phyloP scores from a whole-genome alignment of 2,113 vertebrate species.

The Vimba vimba region DNA sequence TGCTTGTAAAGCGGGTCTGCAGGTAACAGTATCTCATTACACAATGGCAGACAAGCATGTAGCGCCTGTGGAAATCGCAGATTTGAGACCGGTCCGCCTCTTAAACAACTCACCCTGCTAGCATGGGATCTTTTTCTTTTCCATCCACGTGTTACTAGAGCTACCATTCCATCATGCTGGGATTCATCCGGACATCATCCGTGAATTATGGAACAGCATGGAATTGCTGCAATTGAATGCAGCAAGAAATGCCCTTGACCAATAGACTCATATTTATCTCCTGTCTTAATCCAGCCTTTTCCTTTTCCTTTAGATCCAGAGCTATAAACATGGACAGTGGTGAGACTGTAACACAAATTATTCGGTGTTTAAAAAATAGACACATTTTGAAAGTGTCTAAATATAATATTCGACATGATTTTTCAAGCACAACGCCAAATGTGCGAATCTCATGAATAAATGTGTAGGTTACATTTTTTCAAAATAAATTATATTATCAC shows the following conservation, averaged over 20 bases:
- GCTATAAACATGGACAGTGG: not conserved
- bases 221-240: not conserved
- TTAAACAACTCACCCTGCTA: not conserved
- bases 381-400: too few species aligned
- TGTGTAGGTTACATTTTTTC: not conserved
- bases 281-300: not conserved
- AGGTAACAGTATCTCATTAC: conserved; percentile 23
- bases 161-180: conserved; percentile 18
- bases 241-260: conserved; percentile 6
- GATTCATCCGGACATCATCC: not conserved
- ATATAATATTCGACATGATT: not conserved
- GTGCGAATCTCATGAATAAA: not conserved
- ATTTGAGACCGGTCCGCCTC: not conserved
- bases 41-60: not conserved
- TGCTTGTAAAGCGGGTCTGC: conserved; percentile 18
- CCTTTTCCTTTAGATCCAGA: not conserved
- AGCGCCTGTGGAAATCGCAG: not conserved
- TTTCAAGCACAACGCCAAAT: not conserved
- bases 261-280: not conserved
- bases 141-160: not conserved
- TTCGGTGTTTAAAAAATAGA: not conserved
- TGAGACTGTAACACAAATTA: not conserved
- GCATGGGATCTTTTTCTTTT: not conserved
- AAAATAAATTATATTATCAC: not conserved
- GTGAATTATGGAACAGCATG: not conserved